These are phyloP conservation scores for Tiliacea aurago DNA, from an alignment of 2,888 invertebrate species.

Conservation along the genomic window DNA sequence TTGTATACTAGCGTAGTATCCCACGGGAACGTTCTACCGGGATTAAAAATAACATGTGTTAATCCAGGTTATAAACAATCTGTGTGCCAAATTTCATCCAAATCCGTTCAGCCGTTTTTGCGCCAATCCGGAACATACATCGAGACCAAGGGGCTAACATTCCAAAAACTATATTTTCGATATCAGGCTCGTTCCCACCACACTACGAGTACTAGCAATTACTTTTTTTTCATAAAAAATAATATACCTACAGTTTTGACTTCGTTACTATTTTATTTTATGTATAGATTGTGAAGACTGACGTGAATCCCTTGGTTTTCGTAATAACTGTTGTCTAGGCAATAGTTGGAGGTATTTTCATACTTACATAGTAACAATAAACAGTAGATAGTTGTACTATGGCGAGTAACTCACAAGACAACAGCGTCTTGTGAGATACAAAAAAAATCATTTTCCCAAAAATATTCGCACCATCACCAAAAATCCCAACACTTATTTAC, in stretches of 20 bases:
- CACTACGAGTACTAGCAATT: too few species aligned
- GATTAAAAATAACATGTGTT: too few species aligned
- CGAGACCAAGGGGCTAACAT: too few species aligned
- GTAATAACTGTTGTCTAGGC: not conserved
- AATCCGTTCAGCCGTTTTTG: too few species aligned
- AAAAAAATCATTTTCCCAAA: not conserved
- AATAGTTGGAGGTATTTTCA: not conserved
- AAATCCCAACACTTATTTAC: conserved; percentile 34
- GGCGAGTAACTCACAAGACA: not conserved
- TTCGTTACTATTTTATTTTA: not conserved
- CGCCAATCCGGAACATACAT: too few species aligned
- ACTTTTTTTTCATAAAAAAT: too few species aligned
- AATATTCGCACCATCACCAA: not conserved
- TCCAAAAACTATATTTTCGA: too few species aligned
- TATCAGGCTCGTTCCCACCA: too few species aligned
- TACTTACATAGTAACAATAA: not conserved
- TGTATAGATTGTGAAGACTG: not conserved
- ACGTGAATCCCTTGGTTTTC: not conserved
- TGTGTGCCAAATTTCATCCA: too few species aligned
- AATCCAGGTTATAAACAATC: too few species aligned
- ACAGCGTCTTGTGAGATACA: not conserved
- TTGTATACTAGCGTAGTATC: not conserved
- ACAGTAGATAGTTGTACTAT: not conserved
- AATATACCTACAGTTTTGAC: too few species aligned
- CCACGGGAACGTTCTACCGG: too few species aligned